phyloP scores from a whole-genome alignment of 2,888 invertebrate genomes.

The Nycteola revayana region DNA sequence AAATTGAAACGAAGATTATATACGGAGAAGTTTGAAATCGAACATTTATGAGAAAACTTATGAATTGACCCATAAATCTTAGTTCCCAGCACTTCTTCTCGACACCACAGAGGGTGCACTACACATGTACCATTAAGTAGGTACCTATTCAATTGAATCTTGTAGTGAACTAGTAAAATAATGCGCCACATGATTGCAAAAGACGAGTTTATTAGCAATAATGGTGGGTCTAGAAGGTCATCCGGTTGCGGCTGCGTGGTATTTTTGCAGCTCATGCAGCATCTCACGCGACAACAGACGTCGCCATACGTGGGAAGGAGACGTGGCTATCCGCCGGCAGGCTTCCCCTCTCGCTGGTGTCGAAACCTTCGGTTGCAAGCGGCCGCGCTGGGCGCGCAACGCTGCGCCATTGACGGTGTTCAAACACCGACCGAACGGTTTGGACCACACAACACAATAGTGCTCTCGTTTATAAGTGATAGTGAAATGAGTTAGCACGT shows the following conservation, averaged over 20 bases:
- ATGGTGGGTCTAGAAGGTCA: conserved; percentile 72
- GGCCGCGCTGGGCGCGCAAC: conserved; percentile 43
- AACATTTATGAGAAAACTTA: too few relatives aligned
- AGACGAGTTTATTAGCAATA: conserved; percentile 71
- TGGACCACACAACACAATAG: conserved; percentile 50
- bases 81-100: too few relatives aligned
- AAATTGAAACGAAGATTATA: too few relatives aligned
- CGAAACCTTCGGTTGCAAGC: conserved; percentile 70
- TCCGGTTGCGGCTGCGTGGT: conserved; percentile 48
- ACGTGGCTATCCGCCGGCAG: conserved; percentile 38
- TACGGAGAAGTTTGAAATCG: too few relatives aligned
- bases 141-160: too few relatives aligned
- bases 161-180: conserved; percentile 56
- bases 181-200: conserved; percentile 60
- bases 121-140: too few relatives aligned
- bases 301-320: conserved; percentile 49
- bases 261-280: conserved; percentile 44
- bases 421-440: conserved; percentile 54
- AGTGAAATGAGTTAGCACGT: conserved; percentile 49
- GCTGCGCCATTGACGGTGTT: conserved; percentile 39
- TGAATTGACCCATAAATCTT: too few relatives aligned
- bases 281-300: conserved; percentile 36
- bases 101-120: too few relatives aligned
- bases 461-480: conserved; percentile 61
- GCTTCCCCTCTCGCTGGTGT: conserved; percentile 61